Evolutionary conservation across 2,113 vertebrate genomes (phyloP).

Genomic region (Pteronura brasiliensis): DNA sequence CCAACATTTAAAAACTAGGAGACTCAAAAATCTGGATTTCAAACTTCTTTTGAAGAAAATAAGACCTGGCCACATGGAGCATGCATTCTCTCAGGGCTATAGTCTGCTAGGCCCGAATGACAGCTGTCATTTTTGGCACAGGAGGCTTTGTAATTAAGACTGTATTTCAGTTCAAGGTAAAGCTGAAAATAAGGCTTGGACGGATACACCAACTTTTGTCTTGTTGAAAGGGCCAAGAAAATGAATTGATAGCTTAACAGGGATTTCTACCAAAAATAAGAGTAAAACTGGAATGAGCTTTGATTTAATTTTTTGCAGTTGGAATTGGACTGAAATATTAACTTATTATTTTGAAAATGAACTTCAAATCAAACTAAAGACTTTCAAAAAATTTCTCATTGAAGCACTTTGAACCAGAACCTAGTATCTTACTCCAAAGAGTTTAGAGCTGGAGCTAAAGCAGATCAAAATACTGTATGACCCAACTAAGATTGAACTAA

Average conservation of each 20-base stretch:
- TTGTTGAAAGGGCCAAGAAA: neutral
- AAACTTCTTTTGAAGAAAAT: neutral
- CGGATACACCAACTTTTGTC: neutral
- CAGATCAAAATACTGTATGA: slow-evolving; percentile 31
- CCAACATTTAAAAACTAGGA: slow-evolving; percentile 30
- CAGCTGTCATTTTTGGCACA: neutral
- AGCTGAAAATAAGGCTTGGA: neutral
- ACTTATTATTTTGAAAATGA: slow-evolving; percentile 48
- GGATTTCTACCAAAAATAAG: slow-evolving; percentile 26
- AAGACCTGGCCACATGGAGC: neutral
- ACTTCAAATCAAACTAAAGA: slow-evolving; percentile 30
- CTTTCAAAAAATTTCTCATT: slow-evolving; percentile 5
- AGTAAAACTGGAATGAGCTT: neutral
- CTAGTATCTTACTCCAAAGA: neutral
- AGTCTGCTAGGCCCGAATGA: neutral
- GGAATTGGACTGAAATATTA: slow-evolving; percentile 14
- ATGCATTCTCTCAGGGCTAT: neutral
- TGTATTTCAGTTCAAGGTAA: slow-evolving; percentile 9
- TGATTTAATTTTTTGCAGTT: slow-evolving; percentile 18
- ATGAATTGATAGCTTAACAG: neutral
- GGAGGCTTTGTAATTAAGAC: neutral
- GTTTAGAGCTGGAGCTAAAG: slow-evolving; percentile 33
- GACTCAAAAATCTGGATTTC: slow-evolving; percentile 20
- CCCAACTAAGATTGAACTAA: slow-evolving; percentile 13
- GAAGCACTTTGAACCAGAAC: slow-evolving; percentile 38